Conservation (phyloP, 2,888 invertebrate genomes). For the Tetragonula carbonaria region DNA sequence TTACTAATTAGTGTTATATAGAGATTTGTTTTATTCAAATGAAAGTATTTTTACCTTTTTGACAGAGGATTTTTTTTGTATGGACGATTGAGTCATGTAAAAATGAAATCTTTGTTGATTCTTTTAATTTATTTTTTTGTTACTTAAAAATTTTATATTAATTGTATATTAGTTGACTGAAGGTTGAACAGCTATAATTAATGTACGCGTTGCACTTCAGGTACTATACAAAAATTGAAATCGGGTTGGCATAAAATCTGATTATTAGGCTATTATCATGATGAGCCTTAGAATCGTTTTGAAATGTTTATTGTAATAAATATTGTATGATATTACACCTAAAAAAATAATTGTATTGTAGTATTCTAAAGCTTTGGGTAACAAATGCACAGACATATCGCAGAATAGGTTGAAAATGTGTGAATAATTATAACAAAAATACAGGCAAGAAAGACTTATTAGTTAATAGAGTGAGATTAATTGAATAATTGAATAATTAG, state of each 20-base stretch:
- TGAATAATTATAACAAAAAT: constrained; percentile 67
- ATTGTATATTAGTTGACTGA: constrained; percentile 50
- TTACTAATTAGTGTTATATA: constrained; percentile 60
- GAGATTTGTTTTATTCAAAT: constrained; percentile 63
- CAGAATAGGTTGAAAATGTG: constrained; percentile 65
- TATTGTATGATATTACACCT: constrained; percentile 74
- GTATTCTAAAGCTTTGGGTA: constrained; percentile 69
- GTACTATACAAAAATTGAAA: constrained; percentile 57
- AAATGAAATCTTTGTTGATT: constrained; percentile 40
- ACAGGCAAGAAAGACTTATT: constrained; percentile 61
- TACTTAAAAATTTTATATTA: constrained; percentile 59
- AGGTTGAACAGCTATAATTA: constrained; percentile 57
- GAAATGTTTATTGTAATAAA: constrained; percentile 74
- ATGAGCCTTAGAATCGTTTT: constrained; percentile 71
- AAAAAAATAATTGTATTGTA: constrained; percentile 74
- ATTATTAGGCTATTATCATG: constrained; percentile 61
- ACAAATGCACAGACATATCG: constrained; percentile 72
- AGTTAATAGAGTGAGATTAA: constrained; percentile 54
- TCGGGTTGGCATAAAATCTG: constrained; percentile 59
- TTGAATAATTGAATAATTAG: too few relatives aligned
- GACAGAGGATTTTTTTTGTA: constrained; percentile 66
- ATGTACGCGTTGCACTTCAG: constrained; percentile 72
- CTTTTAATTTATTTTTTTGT: constrained; percentile 63
- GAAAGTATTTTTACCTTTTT: constrained; percentile 46
- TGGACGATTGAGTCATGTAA: constrained; percentile 59